A percentile compares a stretch with the other conserved stretches of the same genome.
phyloP scores from a whole-genome alignment of 2,888 invertebrate species.

The Ichneumoninae sp. region DNA sequence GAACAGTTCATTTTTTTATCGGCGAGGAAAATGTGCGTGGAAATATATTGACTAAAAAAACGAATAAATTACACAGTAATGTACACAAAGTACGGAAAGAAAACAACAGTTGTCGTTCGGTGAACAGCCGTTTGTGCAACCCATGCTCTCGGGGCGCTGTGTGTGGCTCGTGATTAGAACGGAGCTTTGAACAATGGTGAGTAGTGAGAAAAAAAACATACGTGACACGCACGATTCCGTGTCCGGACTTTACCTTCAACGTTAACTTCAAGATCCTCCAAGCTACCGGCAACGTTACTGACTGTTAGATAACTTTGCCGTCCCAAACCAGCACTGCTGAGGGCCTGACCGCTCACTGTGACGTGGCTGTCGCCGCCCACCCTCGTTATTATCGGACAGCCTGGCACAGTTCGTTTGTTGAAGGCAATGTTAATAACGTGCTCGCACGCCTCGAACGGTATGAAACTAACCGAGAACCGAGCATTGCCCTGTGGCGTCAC shows the following conservation, averaged over 20 bases:
- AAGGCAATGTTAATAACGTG: constrained; percentile 99
- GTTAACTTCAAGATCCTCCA: constrained; percentile 97
- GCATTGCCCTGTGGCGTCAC: constrained; percentile 96
- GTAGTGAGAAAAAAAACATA: constrained; percentile 11
- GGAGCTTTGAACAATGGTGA: constrained; percentile 26
- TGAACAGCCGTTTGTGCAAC: constrained; percentile 47
- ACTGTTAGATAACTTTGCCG: constrained; percentile 83
- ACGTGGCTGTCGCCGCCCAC: constrained; percentile 88
- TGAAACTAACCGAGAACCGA: constrained; percentile 97
- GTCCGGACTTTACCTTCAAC: constrained; percentile 92
- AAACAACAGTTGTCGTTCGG: constrained; percentile 27
- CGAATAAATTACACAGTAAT: constrained; percentile 40
- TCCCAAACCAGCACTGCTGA: constrained; percentile 84
- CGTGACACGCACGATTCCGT: constrained; percentile 11
- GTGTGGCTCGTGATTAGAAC: constrained; percentile 47
- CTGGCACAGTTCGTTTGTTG: constrained; percentile 95
- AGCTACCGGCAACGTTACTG: constrained; percentile 92
- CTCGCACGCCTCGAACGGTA: constrained; percentile 96
- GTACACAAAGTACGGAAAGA: constrained; percentile 29
- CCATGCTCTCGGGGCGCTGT: constrained; percentile 42
- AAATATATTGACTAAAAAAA: constrained; percentile 30
- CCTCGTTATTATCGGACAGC: constrained; percentile 95
- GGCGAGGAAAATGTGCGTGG: constrained; percentile 50
- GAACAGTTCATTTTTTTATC: constrained; percentile 31
- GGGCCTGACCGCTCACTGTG: constrained; percentile 87